These are phyloP conservation scores for Hemichromis elongatus DNA, from an alignment of 2,113 vertebrate species.

Conservation along the genomic window DNA sequence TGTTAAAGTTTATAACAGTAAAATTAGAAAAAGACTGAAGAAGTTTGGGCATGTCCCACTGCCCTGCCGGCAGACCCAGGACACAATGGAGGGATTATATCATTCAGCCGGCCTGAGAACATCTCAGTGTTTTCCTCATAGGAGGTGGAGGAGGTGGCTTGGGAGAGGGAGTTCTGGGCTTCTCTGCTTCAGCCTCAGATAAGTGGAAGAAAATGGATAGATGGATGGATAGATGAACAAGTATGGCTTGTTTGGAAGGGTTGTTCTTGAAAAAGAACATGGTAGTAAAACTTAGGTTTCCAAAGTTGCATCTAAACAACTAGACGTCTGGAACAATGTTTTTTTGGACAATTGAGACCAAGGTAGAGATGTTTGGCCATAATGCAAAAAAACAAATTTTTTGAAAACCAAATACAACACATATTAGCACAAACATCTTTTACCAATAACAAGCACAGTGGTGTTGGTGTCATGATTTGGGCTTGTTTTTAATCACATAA, in stretches of 20 bases:
- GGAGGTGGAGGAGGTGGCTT: not conserved
- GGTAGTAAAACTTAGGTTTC: not conserved
- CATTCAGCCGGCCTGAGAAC: no score
- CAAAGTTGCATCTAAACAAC: not conserved
- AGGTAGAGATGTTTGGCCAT: not conserved
- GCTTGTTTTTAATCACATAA: not conserved
- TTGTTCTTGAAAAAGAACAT: not conserved
- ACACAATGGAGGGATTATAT: not conserved
- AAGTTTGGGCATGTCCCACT: not conserved
- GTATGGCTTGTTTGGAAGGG: not conserved
- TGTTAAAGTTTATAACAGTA: not conserved
- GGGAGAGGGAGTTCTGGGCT: not conserved
- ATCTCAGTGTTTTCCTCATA: not conserved
- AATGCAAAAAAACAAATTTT: not conserved
- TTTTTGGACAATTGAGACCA: not conserved
- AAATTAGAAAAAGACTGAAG: not conserved
- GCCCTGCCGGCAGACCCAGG: accelerated
- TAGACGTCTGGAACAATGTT: accelerated
- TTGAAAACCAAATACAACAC: not conserved
- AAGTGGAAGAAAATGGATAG: not conserved
- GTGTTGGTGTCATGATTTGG: not conserved
- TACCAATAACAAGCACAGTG: not conserved
- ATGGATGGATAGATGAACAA: not conserved
- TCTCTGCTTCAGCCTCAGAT: not conserved
- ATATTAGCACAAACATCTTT: not conserved